phyloP scores from a whole-genome alignment of 2,888 invertebrate genomes.

The Melinaea marsaeus region DNA sequence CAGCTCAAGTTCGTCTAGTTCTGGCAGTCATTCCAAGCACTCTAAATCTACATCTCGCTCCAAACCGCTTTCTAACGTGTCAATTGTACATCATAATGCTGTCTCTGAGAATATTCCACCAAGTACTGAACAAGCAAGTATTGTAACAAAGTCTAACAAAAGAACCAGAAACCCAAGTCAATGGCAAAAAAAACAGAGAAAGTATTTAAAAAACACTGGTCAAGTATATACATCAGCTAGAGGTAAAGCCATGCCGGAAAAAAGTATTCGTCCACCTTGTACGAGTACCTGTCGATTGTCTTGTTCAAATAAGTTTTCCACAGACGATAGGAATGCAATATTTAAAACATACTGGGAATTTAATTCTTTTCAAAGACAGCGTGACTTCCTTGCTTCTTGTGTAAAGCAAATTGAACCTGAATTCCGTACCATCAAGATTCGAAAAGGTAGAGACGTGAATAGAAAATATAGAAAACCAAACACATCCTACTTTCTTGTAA shows the following conservation, averaged over 20 bases:
- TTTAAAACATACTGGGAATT: not conserved
- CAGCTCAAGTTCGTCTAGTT: no score
- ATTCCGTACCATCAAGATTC: not conserved
- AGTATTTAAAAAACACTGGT: constrained; percentile 1
- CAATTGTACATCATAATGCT: no score
- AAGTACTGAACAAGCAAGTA: no score
- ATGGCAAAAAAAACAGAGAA: constrained; percentile 6
- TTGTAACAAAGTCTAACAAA: no score
- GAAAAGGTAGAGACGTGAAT: no score
- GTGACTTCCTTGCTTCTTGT: not conserved
- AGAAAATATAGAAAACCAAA: not conserved
- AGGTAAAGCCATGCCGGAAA: not conserved
- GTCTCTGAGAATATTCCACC: no score
- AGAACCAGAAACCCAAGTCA: constrained; percentile 7
- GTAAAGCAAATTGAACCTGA: not conserved
- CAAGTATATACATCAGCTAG: not conserved
- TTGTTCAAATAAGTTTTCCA: not conserved
- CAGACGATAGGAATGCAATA: not conserved
- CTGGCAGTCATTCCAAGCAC: no score
- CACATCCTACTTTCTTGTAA: not conserved
- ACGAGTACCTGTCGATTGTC: not conserved
- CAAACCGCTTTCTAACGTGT: no score
- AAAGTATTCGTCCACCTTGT: no score
- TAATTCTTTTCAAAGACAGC: not conserved
- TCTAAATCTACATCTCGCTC: no score